phyloP scores from a whole-genome alignment of 2,113 vertebrate genomes.

The Odocoileus virginianus region DNA sequence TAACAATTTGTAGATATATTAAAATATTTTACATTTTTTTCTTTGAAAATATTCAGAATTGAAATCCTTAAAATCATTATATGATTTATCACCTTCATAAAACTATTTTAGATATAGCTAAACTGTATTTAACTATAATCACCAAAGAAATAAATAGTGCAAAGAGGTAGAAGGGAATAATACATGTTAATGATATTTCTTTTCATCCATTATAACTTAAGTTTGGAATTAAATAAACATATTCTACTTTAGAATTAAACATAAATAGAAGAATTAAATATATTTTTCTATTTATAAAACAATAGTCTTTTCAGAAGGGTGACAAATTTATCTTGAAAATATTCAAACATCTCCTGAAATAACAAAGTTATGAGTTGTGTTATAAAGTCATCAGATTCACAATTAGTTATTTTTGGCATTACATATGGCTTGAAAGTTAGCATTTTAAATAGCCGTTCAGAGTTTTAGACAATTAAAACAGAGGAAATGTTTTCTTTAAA shows the following conservation, averaged over 20 bases:
- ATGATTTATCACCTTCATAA: background rate
- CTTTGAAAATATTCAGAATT: background rate
- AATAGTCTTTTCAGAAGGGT: background rate
- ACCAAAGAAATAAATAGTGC: background rate
- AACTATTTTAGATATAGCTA: background rate
- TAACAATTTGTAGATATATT: background rate
- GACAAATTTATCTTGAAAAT: background rate
- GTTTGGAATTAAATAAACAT: background rate
- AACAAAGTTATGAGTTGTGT: background rate
- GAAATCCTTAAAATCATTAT: background rate
- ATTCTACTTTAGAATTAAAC: background rate
- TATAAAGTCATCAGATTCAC: background rate
- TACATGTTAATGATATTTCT: background rate
- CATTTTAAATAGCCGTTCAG: background rate
- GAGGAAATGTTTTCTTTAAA: background rate
- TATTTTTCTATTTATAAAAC: background rate
- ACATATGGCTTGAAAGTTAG: background rate
- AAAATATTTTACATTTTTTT: background rate
- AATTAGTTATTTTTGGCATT: slow-evolving; percentile 37
- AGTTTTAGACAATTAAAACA: background rate
- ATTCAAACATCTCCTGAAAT: background rate
- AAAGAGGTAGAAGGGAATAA: background rate
- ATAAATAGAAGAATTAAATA: background rate
- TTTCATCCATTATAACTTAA: background rate
- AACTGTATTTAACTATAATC: background rate